A percentile compares a stretch with the other conserved stretches of the same genome.
Evolutionary conservation across 2,888 invertebrate genomes (phyloP).

Genomic region (Stramonita haemastoma): DNA sequence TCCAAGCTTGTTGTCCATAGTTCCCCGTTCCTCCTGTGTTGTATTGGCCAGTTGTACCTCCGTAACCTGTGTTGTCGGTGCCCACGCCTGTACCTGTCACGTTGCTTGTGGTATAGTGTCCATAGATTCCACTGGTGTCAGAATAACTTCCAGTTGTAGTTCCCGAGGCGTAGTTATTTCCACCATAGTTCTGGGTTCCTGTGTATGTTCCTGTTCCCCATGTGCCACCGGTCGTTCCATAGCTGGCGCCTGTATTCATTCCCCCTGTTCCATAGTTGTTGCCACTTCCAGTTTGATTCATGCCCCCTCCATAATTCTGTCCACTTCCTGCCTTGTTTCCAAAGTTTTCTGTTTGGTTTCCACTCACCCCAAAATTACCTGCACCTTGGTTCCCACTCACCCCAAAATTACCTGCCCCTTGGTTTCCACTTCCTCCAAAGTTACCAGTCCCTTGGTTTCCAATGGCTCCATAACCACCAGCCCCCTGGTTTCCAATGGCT

Average conservation of each 20-base stretch:
- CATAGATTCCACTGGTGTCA: neutral
- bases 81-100: neutral
- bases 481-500: neutral
- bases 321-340: neutral
- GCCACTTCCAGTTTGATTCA: neutral
- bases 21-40: neutral
- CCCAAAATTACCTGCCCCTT: conserved; percentile 13
- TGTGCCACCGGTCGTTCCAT: neutral
- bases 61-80: neutral
- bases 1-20: neutral
- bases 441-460: neutral
- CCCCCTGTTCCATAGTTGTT: conserved; percentile 20
- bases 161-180: neutral
- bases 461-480: too few relatives aligned
- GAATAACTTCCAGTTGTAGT: neutral
- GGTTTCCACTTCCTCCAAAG: conserved; percentile 5
- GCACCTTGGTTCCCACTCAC: neutral
- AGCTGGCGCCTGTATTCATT: neutral
- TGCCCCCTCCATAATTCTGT: neutral
- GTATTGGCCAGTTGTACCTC: neutral
- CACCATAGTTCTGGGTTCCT: neutral
- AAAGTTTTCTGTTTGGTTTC: neutral
- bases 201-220: conserved; percentile 9
- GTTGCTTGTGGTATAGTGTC: neutral
- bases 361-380: neutral